Evolutionary conservation across 2,888 invertebrate species (phyloP).

Genomic region (Heliconius sara): DNA sequence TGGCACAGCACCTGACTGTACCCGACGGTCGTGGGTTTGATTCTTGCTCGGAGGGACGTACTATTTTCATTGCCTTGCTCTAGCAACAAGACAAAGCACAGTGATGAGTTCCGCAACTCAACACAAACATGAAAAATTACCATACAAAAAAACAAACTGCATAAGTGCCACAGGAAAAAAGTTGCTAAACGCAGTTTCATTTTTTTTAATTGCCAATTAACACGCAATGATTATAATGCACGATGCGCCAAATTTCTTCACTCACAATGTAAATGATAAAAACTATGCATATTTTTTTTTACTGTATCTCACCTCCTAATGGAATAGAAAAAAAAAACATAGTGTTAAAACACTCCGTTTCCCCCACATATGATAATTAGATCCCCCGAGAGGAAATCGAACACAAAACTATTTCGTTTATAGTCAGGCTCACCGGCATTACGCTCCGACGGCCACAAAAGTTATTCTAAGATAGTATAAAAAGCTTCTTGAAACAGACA

Average conservation of each 20-base stretch:
- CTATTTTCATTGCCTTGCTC: background rate
- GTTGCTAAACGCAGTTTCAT: no score
- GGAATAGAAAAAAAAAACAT: background rate
- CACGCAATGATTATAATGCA: no score
- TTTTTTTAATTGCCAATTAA: no score
- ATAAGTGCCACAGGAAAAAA: no score
- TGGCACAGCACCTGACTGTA: background rate
- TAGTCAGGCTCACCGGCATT: background rate
- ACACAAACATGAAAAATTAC: no score
- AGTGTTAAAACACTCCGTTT: background rate
- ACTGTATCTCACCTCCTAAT: background rate
- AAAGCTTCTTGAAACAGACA: slow-evolving; percentile 36
- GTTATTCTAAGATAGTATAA: background rate
- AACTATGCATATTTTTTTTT: no score
- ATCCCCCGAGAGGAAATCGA: background rate
- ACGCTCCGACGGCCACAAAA: background rate
- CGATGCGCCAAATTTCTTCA: no score
- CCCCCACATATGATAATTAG: no score
- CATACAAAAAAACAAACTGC: no score
- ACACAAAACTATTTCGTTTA: background rate
- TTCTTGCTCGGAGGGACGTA: background rate
- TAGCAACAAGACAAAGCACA: background rate
- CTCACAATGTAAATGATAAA: no score
- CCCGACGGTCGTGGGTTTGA: background rate
- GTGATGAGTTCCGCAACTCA: background rate